Evolutionary conservation across 2,797 vertebrate genomes (phyloP), one percentile per base, ranked within the genome.

Genomic region (Hirundo rustica): DNA sequence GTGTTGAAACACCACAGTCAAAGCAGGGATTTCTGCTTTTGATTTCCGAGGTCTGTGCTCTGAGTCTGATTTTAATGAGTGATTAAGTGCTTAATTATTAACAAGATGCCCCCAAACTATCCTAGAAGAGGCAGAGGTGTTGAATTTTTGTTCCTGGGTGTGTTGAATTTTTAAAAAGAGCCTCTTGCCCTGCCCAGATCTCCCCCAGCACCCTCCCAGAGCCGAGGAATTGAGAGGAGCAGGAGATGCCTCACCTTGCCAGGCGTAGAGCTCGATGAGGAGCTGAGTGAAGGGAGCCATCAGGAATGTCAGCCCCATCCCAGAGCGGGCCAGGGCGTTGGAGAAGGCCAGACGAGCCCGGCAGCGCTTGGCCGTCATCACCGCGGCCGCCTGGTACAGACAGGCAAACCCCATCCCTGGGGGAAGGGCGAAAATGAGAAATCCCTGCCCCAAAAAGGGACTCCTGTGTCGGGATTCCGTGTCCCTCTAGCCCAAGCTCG

Each of bases 271-370:
- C 78, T 99, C 98, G 65, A 99, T 97, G 76, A 99, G 98, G 32
- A 99, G 96, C 96, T 99, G 99, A 11, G 98, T 98, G 95, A 99
- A 98, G 3, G 99, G 99, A 4, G 99, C 99, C 1, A 99, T 97
- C 10, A 99, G 98, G 96, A 99, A 99, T 1, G 99, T 99, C 96
- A 99, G 96, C 61, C 99, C 99, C 99, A 99, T 99, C 44, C 99
- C 99, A 7, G 99, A 99, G 53, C 99, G 98, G 32, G 98, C 98
- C 13, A 99, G 97, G 7, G 99, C 98, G 34, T 98, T 99, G 10
- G 98, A 98, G 19, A 99, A 98, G 4, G 98, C 99, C 94, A 99
- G 64, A 79, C 98, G 97, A 61, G 98, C 98, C 92, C 97, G 96
- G 97, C 99, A 99, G 96, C 98, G 98, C 91, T 98, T 97, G 42